Conservation (phyloP, 2,113 vertebrate genomes). For the Cavia aperea region DNA sequence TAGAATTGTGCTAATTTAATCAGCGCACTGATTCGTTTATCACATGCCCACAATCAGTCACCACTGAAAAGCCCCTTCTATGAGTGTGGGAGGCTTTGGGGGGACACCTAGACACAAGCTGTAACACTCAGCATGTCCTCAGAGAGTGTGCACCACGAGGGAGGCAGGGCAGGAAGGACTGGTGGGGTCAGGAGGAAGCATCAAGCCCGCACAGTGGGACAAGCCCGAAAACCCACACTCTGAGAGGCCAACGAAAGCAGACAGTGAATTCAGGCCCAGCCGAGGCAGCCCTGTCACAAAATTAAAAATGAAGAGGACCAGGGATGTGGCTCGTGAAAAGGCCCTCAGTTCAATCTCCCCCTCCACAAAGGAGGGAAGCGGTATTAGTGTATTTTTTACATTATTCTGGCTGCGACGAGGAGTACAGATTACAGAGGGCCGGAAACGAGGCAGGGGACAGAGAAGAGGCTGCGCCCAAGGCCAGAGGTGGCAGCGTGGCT, state of each 20-base stretch:
- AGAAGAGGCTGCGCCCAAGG: background rate
- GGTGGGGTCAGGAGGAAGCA: background rate
- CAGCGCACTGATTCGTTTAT: background rate
- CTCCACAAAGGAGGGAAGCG: background rate
- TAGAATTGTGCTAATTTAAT: background rate
- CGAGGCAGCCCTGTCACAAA: background rate
- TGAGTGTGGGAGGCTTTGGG: background rate
- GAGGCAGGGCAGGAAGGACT: background rate
- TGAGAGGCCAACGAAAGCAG: background rate
- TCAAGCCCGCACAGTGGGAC: background rate
- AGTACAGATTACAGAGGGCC: background rate
- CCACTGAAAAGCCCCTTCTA: background rate
- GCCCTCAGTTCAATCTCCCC: background rate
- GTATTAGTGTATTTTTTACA: background rate
- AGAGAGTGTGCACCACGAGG: accelerated
- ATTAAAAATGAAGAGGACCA: background rate
- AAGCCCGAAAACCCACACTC: background rate
- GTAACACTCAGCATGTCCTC: background rate
- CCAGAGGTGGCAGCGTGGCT: background rate
- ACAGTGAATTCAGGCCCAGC: background rate
- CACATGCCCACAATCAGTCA: background rate
- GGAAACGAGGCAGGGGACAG: background rate
- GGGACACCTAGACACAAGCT: background rate
- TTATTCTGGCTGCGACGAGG: background rate
- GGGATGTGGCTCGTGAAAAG: background rate